Base-by-base conservation (phyloP, 2,888 invertebrate species). In the Calliopum simillimum region DNA sequence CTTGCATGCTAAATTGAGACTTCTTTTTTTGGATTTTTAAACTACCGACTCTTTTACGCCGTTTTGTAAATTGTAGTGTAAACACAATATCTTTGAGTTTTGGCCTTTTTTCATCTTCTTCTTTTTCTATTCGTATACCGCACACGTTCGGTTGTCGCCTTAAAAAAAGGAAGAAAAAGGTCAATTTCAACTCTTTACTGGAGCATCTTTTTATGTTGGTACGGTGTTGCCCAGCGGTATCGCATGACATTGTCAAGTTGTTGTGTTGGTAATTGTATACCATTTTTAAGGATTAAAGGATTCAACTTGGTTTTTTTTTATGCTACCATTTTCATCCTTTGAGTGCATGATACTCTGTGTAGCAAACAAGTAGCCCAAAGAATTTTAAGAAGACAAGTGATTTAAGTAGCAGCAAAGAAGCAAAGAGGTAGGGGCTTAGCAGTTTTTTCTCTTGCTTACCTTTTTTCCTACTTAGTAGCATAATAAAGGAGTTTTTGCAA, bases 241-340 rank as follows among this genome's bases (percentile, higher is more conserved):
- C 44, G 79, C 74, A 79, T 82, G 76, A 76, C 75, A 76, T 71
- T 51, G 72, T 70, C 69, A 64, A 62, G 69, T 74, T 73, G 75
- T 72, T 74, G 79, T 74, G 79, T 74, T 79, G 76, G 83, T 83
- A 83, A 83, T 83, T 83, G 83, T 81, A 81, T 78, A 81, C 80
- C 81, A 84, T 83, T 83, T 82, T 79, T 79, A 79, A 82, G 81
- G 84, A 84, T 83, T 83, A 83, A 82, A 81, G 83, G 84, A 83
- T 83, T 83, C 82, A 76, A 75, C 76, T 47, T 49, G 44, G 68
- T 72, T 70, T 68, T 64, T 53, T n/a, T 74, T 73, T 73, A 75
- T 76, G 23, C 43, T 61, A 25, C 13, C 43, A 33, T 12, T 56
- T 66, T 66, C 66, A 58, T 68, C 69, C 68, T 71, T 70, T 68